These are phyloP conservation scores for Rhinolophus sinicus DNA, from an alignment of 2,113 vertebrate genomes.

Conservation along the genomic window DNA sequence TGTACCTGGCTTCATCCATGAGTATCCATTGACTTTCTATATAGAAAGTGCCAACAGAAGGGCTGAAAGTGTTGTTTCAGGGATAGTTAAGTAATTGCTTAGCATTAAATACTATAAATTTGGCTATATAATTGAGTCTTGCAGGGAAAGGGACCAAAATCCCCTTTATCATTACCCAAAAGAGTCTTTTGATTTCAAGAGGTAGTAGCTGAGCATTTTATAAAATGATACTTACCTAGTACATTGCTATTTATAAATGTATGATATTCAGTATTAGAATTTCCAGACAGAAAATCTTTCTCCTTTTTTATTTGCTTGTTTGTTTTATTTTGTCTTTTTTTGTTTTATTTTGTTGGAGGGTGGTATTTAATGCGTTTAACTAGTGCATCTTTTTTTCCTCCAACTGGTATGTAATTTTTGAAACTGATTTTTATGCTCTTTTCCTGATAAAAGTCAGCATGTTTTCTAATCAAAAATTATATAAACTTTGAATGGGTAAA, in stretches of 20 bases:
- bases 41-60: neutral
- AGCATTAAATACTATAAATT: neutral
- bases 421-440: neutral
- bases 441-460: neutral
- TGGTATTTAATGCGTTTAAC: neutral
- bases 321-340: neutral
- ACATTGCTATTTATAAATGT: neutral
- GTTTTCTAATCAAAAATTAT: neutral
- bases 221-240: neutral
- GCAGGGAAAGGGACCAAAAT: neutral
- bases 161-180: neutral
- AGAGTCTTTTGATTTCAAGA: neutral
- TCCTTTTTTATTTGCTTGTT: neutral
- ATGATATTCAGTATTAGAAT: neutral
- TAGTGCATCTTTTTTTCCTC: neutral
- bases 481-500: neutral
- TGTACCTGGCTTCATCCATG: neutral
- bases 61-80: neutral
- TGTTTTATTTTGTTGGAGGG: neutral
- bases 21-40: neutral
- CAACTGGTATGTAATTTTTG: neutral
- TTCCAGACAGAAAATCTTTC: neutral
- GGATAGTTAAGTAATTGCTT: neutral
- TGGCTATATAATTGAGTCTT: neutral
- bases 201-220: neutral